A percentile compares a stretch with the other conserved stretches of the same genome.
Conservation (phyloP, 2,888 invertebrate genomes). For the Aporophyla lueneburgensis region DNA sequence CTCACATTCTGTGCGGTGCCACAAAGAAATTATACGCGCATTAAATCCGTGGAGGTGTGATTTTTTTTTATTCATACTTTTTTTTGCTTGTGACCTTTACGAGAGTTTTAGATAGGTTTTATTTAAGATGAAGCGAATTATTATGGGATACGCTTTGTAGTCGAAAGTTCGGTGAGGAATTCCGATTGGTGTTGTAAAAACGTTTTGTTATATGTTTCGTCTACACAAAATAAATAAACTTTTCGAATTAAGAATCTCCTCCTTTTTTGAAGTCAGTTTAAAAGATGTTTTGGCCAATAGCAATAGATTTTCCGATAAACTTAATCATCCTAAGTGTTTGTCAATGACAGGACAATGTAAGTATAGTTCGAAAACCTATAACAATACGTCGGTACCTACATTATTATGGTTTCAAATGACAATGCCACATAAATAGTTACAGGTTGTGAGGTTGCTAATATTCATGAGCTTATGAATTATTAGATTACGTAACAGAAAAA, state of each 20-base stretch:
- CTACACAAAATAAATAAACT: conserved; percentile 8
- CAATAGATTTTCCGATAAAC: conserved; percentile 11
- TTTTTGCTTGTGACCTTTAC: conserved; percentile 73
- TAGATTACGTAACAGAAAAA: not conserved
- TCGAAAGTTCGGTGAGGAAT: conserved; percentile 42
- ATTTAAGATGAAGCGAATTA: conserved; percentile 60
- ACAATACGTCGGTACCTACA: conserved; percentile 20
- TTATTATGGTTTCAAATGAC: conserved; percentile 29
- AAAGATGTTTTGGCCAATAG: not conserved
- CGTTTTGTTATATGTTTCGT: conserved; percentile 9
- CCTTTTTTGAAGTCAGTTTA: not conserved
- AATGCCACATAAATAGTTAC: conserved; percentile 57
- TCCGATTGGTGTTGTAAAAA: conserved; percentile 20
- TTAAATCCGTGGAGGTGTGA: conserved; percentile 89
- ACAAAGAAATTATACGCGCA: conserved; percentile 91
- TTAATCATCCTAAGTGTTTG: conserved; percentile 1
- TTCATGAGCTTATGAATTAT: conserved; percentile 16
- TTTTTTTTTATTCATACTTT: conserved; percentile 74
- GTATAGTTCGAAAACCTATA: conserved; percentile 12
- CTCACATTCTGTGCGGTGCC: conserved; percentile 90
- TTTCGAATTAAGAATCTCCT: not conserved
- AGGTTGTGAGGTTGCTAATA: conserved; percentile 45
- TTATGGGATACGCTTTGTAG: conserved; percentile 55
- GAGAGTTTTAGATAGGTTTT: conserved; percentile 69
- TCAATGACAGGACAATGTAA: conserved; percentile 45